phyloP scores from a whole-genome alignment of 1,140 invertebrate species.

The Venustaconcha ellipsiformis region DNA sequence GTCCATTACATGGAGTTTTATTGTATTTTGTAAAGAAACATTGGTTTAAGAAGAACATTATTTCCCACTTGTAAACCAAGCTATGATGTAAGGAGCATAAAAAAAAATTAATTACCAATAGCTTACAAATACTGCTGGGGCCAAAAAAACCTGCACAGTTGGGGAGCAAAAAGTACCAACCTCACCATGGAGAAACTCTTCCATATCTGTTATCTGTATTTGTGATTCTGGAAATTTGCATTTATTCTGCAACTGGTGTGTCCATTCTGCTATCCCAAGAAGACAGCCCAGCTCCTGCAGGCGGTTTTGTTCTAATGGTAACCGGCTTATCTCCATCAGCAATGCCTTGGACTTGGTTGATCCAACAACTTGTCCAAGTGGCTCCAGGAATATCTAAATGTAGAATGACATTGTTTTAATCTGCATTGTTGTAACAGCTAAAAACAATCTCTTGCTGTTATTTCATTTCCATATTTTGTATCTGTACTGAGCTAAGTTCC shows the following conservation, averaged over 20 bases:
- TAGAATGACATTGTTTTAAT: background rate
- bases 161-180: background rate
- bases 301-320: slow-evolving; percentile 21
- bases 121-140: too few relatives aligned
- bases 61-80: too few relatives aligned
- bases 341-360: slow-evolving; percentile 56
- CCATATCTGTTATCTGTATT: slow-evolving; percentile 30
- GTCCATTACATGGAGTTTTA: too few relatives aligned
- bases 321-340: slow-evolving; percentile 43
- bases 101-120: too few relatives aligned
- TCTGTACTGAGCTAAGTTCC: too few relatives aligned
- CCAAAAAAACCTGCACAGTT: too few relatives aligned
- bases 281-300: slow-evolving; percentile 56
- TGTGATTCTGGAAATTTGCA: slow-evolving; percentile 33
- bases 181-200: slow-evolving; percentile 11
- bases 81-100: too few relatives aligned
- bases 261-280: slow-evolving; percentile 63
- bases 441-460: too few relatives aligned
- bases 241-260: slow-evolving; percentile 35
- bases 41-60: too few relatives aligned
- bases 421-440: too few relatives aligned
- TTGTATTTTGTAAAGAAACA: too few relatives aligned
- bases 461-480: too few relatives aligned
- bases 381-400: slow-evolving; percentile 63
- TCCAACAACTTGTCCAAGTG: slow-evolving; percentile 63